phyloP scores from a whole-genome alignment of 2,888 invertebrate genomes.

The Schrankia costaestrigalis region DNA sequence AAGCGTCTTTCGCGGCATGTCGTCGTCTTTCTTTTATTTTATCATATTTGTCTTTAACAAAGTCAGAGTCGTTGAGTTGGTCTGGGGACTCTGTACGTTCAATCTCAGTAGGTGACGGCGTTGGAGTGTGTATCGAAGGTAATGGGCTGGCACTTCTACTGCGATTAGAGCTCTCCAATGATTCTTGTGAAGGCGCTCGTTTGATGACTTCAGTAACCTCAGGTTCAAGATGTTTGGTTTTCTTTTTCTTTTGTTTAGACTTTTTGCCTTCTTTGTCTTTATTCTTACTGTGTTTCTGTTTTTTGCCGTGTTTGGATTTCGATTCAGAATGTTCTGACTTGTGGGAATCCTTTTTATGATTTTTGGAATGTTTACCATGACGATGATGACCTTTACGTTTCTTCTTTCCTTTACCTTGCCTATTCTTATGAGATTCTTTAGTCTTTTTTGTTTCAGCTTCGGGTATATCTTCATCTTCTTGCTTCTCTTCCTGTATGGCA shows the following conservation, averaged over 20 bases:
- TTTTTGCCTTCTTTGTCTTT: slow-evolving; percentile 72
- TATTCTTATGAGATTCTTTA: slow-evolving; percentile 68
- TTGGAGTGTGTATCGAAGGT: slow-evolving; percentile 69
- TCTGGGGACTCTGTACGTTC: slow-evolving; percentile 40
- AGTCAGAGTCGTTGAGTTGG: slow-evolving; percentile 57
- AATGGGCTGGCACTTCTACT: slow-evolving; percentile 71
- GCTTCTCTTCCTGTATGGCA: slow-evolving; percentile 35
- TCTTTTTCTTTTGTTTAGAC: slow-evolving; percentile 73
- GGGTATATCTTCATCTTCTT: slow-evolving; percentile 24
- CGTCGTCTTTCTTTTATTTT: slow-evolving; percentile 82
- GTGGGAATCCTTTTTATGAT: slow-evolving; percentile 59
- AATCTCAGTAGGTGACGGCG: slow-evolving; percentile 60
- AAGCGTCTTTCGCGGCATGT: slow-evolving; percentile 72
- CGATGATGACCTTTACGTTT: slow-evolving; percentile 71
- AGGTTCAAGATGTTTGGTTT: slow-evolving; percentile 56
- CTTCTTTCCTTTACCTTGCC: slow-evolving; percentile 65
- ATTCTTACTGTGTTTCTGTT: slow-evolving; percentile 59
- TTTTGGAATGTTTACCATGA: slow-evolving; percentile 74
- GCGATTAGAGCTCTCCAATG: slow-evolving; percentile 64
- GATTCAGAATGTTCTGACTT: slow-evolving; percentile 51
- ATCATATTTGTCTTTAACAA: slow-evolving; percentile 82
- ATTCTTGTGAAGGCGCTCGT: slow-evolving; percentile 52
- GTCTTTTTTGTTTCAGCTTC: slow-evolving; percentile 41
- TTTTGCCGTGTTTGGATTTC: slow-evolving; percentile 58
- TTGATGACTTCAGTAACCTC: slow-evolving; percentile 41